Conservation (phyloP, 2,113 vertebrate species). For the Eubucco bourcierii region DNA sequence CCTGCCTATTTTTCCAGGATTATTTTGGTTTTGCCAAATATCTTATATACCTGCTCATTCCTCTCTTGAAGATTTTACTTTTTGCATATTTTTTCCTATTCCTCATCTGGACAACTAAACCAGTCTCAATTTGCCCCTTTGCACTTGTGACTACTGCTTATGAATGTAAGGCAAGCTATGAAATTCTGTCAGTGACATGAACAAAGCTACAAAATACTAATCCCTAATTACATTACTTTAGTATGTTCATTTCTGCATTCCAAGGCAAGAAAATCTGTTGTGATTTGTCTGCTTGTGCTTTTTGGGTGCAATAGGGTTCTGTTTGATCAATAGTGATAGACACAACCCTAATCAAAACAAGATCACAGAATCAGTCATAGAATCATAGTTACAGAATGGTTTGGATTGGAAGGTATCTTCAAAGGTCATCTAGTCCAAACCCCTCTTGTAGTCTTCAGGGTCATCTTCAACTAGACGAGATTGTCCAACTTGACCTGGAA, state of each 20-base stretch:
- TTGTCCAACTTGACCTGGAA: not conserved
- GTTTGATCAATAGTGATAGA: not conserved
- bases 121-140: not conserved
- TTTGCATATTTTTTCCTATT: not conserved
- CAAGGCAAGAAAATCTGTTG: not conserved
- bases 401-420: too few relatives aligned
- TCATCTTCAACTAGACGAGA: not conserved
- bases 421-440: too few relatives aligned
- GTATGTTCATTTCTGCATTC: not conserved
- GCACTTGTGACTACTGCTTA: not conserved
- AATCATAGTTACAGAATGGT: too few relatives aligned
- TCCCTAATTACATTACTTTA: not conserved
- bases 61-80: not conserved
- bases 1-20: not conserved
- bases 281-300: not conserved
- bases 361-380: too few relatives aligned
- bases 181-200: not conserved
- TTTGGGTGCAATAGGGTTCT: not conserved
- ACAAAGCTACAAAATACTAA: not conserved
- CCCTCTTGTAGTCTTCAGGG: not conserved
- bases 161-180: accelerated
- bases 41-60: not conserved
- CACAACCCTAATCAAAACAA: not conserved
- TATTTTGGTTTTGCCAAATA: not conserved
- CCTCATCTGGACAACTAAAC: not conserved